These are phyloP conservation scores for Esperia sulphurella DNA, from an alignment of 2,888 invertebrate species.

Conservation along the genomic window DNA sequence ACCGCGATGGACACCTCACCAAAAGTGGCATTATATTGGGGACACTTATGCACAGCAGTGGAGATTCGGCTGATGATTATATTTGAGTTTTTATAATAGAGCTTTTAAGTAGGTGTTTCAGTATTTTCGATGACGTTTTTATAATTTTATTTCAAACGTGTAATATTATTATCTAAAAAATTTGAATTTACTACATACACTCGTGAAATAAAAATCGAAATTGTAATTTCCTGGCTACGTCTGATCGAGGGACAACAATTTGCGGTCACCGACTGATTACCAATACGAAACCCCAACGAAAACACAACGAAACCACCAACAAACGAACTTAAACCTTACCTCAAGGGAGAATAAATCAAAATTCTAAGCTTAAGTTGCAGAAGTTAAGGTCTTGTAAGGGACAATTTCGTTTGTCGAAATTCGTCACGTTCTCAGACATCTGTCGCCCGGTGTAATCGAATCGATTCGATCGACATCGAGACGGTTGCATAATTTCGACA, in stretches of 20 bases:
- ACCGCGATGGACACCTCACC: too few species aligned
- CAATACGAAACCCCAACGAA: constrained; percentile 57
- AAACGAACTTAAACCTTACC: constrained; percentile 27
- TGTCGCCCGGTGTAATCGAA: constrained; percentile 74
- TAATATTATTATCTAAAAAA: constrained; percentile 22
- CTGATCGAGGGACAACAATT: constrained; percentile 78
- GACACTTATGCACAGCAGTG: too few species aligned
- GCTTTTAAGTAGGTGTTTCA: too few species aligned
- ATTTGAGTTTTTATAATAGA: too few species aligned
- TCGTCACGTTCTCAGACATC: constrained; percentile 78
- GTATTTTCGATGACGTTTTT: too few species aligned
- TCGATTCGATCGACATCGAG: constrained; percentile 53
- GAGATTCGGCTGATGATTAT: too few species aligned
- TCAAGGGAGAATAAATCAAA: constrained; percentile 9
- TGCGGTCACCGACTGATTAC: constrained; percentile 78
- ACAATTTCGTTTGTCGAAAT: constrained; percentile 61
- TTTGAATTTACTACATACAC: constrained; percentile 40
- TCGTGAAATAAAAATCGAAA: constrained; percentile 73
- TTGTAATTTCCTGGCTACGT: constrained; percentile 76
- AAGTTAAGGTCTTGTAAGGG: constrained; percentile 33
- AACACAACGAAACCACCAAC: constrained; percentile 29
- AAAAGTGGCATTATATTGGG: too few species aligned
- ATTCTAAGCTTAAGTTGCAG: constrained; percentile 16
- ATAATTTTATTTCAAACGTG: constrained; percentile 1
- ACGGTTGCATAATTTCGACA: constrained; percentile 72